phyloP scores from a whole-genome alignment of 2,797 vertebrate species.

The Propithecus perrieri region DNA sequence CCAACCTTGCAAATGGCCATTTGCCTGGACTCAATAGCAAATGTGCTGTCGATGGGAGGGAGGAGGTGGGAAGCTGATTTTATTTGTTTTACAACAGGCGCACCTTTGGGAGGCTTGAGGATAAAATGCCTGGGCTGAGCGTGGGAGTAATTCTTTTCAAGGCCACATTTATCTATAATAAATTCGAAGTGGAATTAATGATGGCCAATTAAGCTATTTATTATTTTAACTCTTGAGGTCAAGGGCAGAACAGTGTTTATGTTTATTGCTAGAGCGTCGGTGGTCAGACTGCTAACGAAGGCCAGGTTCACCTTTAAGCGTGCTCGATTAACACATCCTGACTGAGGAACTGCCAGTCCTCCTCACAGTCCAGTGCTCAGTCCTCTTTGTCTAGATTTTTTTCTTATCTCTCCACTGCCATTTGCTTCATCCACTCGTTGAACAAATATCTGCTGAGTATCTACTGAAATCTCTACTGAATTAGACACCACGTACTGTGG shows the following conservation, averaged over 20 bases:
- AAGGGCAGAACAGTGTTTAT: slow-evolving; percentile 61
- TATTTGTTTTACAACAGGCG: slow-evolving; percentile 33
- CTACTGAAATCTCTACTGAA: not conserved
- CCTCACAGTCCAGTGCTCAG: not conserved
- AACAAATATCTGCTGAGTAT: not conserved
- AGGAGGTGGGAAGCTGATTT: not conserved
- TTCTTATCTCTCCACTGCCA: not conserved
- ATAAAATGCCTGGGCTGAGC: not conserved
- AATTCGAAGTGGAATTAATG: slow-evolving; percentile 59
- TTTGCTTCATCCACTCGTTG: not conserved
- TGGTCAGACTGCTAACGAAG: not conserved
- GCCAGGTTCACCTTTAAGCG: not conserved
- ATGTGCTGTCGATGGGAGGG: not conserved
- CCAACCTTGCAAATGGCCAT: slow-evolving; percentile 63
- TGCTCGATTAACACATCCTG: rapidly evolving
- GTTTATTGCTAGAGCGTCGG: slow-evolving; percentile 30
- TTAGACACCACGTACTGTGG: not conserved
- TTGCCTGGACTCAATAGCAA: slow-evolving; percentile 41
- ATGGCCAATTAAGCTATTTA: slow-evolving; percentile 61
- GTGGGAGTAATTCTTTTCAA: slow-evolving; percentile 59
- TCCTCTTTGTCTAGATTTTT: not conserved
- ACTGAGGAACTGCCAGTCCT: not conserved
- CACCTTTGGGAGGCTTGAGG: not conserved
- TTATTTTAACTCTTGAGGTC: slow-evolving; percentile 68
- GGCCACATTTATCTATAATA: slow-evolving; percentile 53